Conservation (phyloP, 1,140 invertebrate genomes). For the Mercenaria mercenaria region DNA sequence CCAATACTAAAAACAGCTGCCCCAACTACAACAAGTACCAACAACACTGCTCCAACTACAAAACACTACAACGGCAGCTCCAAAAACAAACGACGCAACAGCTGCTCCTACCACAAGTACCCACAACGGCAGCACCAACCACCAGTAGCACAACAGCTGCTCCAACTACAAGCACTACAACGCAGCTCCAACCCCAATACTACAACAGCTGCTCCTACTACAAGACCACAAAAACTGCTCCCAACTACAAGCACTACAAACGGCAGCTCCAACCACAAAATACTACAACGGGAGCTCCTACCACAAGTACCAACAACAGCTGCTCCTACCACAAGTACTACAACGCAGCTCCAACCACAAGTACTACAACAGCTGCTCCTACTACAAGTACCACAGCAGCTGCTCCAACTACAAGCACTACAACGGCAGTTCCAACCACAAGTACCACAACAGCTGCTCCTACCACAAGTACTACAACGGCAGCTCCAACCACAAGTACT, state of each 20-base stretch:
- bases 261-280: no score
- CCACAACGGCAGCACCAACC: no score
- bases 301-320: no score
- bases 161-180: neutral
- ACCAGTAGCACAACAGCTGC: slow-evolving; percentile 1
- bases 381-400: neutral
- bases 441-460: no score
- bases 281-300: no score
- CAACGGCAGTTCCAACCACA: neutral
- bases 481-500: no score
- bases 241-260: neutral
- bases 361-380: neutral
- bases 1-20: no score
- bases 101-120: neutral
- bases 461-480: no score
- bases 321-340: no score
- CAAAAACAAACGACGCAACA: slow-evolving; percentile 14
- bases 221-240: no score
- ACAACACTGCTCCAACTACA: neutral
- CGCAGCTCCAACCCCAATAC: no score
- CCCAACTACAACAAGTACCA: neutral
- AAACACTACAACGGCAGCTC: neutral
- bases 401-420: neutral
- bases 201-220: neutral
- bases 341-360: neutral